Evolutionary conservation across 1,140 invertebrate genomes (phyloP).

Genomic region (Drosophila erecta): DNA sequence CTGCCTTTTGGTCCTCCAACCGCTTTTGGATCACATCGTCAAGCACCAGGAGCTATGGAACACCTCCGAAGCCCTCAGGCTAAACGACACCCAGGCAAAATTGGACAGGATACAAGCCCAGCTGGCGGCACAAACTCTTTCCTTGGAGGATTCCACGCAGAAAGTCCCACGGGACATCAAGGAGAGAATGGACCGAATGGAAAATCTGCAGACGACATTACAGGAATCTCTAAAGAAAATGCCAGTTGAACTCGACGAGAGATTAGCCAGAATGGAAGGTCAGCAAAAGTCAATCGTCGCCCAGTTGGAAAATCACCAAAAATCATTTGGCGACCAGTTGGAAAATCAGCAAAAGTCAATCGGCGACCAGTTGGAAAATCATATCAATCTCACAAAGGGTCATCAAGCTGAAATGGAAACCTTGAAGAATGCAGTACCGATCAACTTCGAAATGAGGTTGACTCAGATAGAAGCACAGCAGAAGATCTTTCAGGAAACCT

Average conservation of each 20-base stretch:
- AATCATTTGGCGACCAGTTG: background rate
- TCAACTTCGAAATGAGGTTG: background rate
- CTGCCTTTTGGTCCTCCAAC: slow-evolving; percentile 1
- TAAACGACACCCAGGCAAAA: background rate
- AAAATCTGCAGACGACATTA: background rate
- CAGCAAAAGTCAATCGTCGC: background rate
- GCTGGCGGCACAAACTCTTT: background rate
- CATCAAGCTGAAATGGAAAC: background rate
- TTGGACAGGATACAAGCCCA: background rate
- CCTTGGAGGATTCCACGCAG: background rate
- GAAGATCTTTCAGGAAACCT: background rate
- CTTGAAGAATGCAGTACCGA: background rate
- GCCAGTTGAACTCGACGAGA: background rate
- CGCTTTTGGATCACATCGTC: background rate
- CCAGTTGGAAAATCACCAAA: background rate
- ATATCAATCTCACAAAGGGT: background rate
- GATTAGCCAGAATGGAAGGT: background rate
- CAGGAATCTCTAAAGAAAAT: slow-evolving; percentile 1
- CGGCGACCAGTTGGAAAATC: background rate
- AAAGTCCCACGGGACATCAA: background rate
- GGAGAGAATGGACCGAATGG: background rate
- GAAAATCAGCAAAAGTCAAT: background rate
- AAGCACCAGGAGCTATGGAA: slow-evolving; percentile 4
- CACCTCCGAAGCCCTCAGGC: background rate
- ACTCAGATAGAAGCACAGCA: background rate